Percentiles rank a stretch among this genome's conserved stretches.
Evolutionary conservation across 2,888 invertebrate species (phyloP).

Genomic region (Apotomis betuletana): DNA sequence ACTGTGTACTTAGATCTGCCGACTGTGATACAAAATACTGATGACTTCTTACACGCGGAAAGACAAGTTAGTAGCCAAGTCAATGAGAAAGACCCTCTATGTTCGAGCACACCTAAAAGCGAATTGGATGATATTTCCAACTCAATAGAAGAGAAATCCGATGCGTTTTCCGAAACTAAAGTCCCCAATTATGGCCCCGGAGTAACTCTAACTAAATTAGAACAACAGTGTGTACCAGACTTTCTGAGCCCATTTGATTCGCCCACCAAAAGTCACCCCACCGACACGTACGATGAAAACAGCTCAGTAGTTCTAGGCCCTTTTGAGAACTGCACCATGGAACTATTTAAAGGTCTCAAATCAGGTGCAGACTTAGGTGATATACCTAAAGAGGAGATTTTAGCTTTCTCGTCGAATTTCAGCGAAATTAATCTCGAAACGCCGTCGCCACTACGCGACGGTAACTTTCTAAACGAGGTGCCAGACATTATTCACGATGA

Average conservation of each 20-base stretch:
- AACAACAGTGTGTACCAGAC: conserved; percentile 66
- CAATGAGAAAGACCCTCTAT: conserved; percentile 51
- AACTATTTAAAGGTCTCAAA: conserved; percentile 79
- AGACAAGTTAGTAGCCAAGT: conserved; percentile 54
- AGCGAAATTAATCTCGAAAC: conserved; percentile 79
- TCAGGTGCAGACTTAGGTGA: conserved; percentile 69
- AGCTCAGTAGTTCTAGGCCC: conserved; percentile 84
- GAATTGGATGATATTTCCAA: conserved; percentile 60
- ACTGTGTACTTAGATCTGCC: conserved; percentile 77
- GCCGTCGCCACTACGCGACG: conserved; percentile 75
- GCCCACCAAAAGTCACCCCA: conserved; percentile 75
- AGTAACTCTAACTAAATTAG: conserved; percentile 59
- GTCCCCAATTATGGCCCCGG: conserved; percentile 58
- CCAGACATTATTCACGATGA: conserved; percentile 72
- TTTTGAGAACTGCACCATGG: conserved; percentile 82
- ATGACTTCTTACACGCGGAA: conserved; percentile 68
- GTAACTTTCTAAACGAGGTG: conserved; percentile 77
- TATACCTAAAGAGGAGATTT: conserved; percentile 74
- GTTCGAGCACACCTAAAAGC: conserved; percentile 69
- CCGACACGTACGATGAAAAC: conserved; percentile 77
- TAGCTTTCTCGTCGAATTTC: conserved; percentile 82
- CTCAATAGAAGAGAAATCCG: conserved; percentile 52
- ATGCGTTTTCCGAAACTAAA: conserved; percentile 57
- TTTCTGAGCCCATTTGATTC: conserved; percentile 74
- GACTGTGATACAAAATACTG: conserved; percentile 62